Base-by-base conservation (phyloP, 2,888 invertebrate species). In the Ditylenchus weischeri region DNA sequence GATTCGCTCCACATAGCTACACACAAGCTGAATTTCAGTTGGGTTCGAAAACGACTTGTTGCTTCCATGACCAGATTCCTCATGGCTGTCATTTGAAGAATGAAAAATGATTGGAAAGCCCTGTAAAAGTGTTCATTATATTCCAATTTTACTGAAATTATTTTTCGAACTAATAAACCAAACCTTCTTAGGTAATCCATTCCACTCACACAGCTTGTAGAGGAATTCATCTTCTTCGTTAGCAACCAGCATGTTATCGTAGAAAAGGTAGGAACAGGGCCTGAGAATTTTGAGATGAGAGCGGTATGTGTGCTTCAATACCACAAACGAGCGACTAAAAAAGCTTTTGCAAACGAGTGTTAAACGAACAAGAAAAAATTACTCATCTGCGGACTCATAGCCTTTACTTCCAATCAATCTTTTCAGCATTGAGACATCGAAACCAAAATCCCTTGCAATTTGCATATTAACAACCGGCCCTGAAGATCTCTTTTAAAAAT, bases 181-280 rank as follows among this genome's bases (percentile, higher is more conserved):
- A 15, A 69, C 71, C 57, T 65, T 58, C 8, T 64, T 70, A 0
- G 70, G 71, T 10, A 71, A 62, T 8, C 66, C 67, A 2, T 36
- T 13, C 71, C 71, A 71, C 21, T 66, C 70, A 57, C 66, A 71
- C 58, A 71, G 19, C 23, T 54, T 50, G 15, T 68, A 69, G 7
- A 69, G 47, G 18, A 29, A n/a, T 11, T 66, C 60, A 35, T 72
- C 57, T 19, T 61, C 62, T 19, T 71, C 71, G 54, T 71, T 71
- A 1, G 70, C 65, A 23, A 58, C 38, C 23, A 71, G 61, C 48
- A 66, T 57, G 48, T 67, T 66, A 19, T 70, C 66, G 60, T 71
- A 71, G 57, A 71, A 71, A 10, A 71, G 62, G 38, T 63, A 72
- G 43, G 71, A 72, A 35, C 64, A 74, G 11, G 72, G 72, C n/a